Conservation (phyloP, 2,888 invertebrate species). For the Harpagoxenus sublaevis region DNA sequence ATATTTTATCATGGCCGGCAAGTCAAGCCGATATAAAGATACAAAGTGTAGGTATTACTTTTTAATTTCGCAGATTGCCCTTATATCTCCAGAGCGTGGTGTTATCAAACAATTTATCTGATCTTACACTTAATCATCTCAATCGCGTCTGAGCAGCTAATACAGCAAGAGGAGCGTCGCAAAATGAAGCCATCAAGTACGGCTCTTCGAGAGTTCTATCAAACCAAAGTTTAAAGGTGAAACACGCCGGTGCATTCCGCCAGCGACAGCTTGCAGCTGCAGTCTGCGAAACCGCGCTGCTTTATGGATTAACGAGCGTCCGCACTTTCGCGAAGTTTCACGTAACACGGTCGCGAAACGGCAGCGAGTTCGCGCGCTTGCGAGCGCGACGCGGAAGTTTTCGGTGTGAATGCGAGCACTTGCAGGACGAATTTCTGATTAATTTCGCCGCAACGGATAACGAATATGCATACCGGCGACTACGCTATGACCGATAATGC, state of each 20-base stretch:
- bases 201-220: slow-evolving; percentile 14
- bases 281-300: slow-evolving; percentile 56
- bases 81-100: not conserved
- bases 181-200: slow-evolving; percentile 7
- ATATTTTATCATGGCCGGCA: not conserved
- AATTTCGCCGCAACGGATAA: slow-evolving; percentile 24
- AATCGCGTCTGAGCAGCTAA: not conserved
- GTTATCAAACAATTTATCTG: slow-evolving; percentile 2
- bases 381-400: slow-evolving; percentile 15
- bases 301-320: slow-evolving; percentile 70
- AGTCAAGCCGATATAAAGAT: not conserved
- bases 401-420: slow-evolving; percentile 10
- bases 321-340: slow-evolving; percentile 58
- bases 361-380: slow-evolving; percentile 21
- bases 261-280: slow-evolving; percentile 60
- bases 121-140: slow-evolving; percentile 6
- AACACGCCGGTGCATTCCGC: slow-evolving; percentile 56
- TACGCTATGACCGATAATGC: not conserved
- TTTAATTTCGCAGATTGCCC: not conserved
- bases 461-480: not conserved
- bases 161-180: not conserved
- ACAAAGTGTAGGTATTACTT: not conserved
- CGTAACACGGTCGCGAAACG: slow-evolving; percentile 45
- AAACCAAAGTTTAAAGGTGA: slow-evolving; percentile 54
- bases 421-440: slow-evolving; percentile 38